phyloP scores from a whole-genome alignment of 92 coral and sea anemone genomes.

The Desmophyllum pertusum region DNA sequence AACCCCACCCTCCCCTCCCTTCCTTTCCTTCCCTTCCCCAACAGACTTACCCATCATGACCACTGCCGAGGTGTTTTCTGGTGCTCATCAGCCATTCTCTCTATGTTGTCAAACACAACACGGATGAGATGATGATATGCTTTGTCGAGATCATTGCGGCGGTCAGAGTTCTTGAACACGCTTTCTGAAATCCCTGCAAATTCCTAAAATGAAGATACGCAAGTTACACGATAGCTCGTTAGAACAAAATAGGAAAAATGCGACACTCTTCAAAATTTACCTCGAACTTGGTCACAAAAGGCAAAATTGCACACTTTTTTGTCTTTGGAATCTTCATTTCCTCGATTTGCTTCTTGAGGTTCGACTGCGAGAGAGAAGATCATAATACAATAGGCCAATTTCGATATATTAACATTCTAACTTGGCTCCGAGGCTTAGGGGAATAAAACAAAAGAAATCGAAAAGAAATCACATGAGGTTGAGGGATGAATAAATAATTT shows the following conservation, averaged over 20 bases:
- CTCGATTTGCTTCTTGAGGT: conserved; percentile 85
- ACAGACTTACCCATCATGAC: conserved; percentile 81
- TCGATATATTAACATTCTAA: no score
- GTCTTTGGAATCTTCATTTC: conserved; percentile 93
- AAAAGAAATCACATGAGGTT: no score
- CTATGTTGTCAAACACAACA: conserved; percentile 88
- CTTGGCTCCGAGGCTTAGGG: no score
- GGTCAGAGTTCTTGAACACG: conserved; percentile 95
- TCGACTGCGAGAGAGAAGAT: conserved; percentile 50
- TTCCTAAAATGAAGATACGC: conserved; percentile 55
- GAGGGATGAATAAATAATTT: no score
- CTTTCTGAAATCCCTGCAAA: conserved; percentile 91
- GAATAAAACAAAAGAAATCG: no score
- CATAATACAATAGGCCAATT: not conserved
- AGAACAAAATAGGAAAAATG: not conserved
- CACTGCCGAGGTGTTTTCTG: conserved; percentile 93
- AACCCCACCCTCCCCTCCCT: not conserved
- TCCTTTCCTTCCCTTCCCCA: not conserved
- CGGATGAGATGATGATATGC: conserved; percentile 84
- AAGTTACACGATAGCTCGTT: not conserved
- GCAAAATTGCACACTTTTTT: conserved; percentile 91
- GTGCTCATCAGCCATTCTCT: conserved; percentile 91
- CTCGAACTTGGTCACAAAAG: conserved; percentile 96
- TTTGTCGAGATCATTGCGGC: conserved; percentile 93
- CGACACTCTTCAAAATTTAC: conserved; percentile 31